Conservation (phyloP, 2,888 invertebrate genomes). For the Calliphora vomitoria region DNA sequence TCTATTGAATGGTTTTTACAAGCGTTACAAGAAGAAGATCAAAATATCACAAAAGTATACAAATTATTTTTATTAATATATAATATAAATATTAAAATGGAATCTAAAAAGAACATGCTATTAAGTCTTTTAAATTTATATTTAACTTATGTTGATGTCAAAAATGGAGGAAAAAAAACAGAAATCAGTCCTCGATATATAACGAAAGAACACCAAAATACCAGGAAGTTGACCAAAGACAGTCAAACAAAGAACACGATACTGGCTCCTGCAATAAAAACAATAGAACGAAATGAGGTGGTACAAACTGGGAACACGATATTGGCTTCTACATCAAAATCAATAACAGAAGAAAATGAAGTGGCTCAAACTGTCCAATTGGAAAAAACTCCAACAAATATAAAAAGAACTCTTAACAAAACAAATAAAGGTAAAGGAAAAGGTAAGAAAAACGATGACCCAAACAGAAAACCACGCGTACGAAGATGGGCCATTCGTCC, state of each 20-base stretch:
- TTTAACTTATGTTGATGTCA: conserved; percentile 36
- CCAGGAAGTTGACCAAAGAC: background rate
- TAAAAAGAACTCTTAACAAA: background rate
- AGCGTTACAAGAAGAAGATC: no score
- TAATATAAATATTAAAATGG: conserved; percentile 12
- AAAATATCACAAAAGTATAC: no score
- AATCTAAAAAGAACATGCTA: conserved; percentile 35
- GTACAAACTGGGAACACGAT: no score
- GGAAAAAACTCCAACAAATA: no score
- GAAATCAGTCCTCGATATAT: background rate
- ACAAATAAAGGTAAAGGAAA: background rate
- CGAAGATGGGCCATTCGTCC: conserved; percentile 53
- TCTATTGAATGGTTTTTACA: no score
- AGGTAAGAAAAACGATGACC: background rate
- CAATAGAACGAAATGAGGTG: no score
- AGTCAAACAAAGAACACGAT: no score
- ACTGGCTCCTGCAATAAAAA: no score
- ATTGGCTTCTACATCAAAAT: no score
- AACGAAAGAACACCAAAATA: background rate
- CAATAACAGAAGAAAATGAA: no score
- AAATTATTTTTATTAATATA: no score
- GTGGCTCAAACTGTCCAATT: no score
- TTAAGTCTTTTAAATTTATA: conserved; percentile 55
- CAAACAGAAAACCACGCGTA: conserved; percentile 13
- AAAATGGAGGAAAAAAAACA: background rate